Conservation (phyloP, 2,797 vertebrate species). For the Benthosema pterotum region DNA sequence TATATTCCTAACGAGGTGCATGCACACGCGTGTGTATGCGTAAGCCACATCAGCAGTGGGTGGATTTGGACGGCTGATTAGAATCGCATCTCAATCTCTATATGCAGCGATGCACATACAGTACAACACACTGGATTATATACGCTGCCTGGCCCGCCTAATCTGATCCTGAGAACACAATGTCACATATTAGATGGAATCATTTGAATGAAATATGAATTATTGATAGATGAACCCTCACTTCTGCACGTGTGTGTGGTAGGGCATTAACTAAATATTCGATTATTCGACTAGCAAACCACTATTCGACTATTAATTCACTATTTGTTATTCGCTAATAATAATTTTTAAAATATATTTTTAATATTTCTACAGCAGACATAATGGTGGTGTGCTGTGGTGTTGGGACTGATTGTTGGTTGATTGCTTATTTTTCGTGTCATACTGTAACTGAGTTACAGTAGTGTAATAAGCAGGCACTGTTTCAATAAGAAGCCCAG, state of each 20-base stretch:
- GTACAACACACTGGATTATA: constrained; percentile 10
- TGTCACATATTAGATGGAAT: constrained; percentile 15
- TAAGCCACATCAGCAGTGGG: constrained; percentile 1
- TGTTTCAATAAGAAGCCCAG: too few species aligned
- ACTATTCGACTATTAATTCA: too few species aligned
- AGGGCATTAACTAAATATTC: too few species aligned
- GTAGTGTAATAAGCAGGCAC: too few species aligned
- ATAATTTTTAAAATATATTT: too few species aligned
- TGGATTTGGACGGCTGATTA: constrained; percentile 15
- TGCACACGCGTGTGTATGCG: background rate
- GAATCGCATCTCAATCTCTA: constrained; percentile 8
- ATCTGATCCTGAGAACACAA: constrained; percentile 15
- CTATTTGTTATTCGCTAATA: too few species aligned
- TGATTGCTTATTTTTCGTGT: too few species aligned
- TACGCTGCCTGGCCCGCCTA: background rate
- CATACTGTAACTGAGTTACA: too few species aligned
- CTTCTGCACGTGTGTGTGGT: background rate
- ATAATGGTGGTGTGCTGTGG: too few species aligned
- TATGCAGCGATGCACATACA: background rate
- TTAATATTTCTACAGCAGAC: too few species aligned
- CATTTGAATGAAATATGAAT: constrained; percentile 21
- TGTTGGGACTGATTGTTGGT: too few species aligned
- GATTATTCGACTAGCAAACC: too few species aligned
- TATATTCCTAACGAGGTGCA: background rate
- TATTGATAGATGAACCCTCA: constrained; percentile 10